A percentile compares a stretch with the other conserved stretches of the same genome.
Conservation (phyloP, 2,113 vertebrate genomes). For the Caretta caretta region DNA sequence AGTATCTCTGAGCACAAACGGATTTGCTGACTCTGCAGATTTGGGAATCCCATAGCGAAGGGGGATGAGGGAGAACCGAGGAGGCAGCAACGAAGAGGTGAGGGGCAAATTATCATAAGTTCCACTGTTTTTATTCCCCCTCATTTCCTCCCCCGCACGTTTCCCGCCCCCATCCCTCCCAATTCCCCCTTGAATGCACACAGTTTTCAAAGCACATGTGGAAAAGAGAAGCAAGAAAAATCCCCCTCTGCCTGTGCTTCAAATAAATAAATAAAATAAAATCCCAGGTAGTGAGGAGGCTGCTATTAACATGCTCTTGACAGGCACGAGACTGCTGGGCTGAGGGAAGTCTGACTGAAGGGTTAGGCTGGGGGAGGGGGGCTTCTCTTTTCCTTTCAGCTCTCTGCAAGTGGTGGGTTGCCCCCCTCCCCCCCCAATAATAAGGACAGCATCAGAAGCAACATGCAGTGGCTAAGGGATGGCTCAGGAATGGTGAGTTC, state of each 20-base stretch:
- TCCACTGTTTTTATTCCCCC: not conserved
- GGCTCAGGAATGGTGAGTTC: slow-evolving; percentile 84
- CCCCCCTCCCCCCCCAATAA: slow-evolving; percentile 32
- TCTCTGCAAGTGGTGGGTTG: slow-evolving; percentile 44
- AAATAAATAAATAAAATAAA: slow-evolving; percentile 44
- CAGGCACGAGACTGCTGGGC: slow-evolving; percentile 70
- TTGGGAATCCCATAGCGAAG: not conserved
- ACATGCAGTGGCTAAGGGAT: slow-evolving; percentile 85
- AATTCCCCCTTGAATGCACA: not conserved
- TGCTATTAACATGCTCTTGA: slow-evolving; percentile 56
- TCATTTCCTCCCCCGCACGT: not conserved
- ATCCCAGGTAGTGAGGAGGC: slow-evolving; percentile 64
- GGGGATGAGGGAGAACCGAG: not conserved
- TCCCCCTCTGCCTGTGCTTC: slow-evolving; percentile 42
- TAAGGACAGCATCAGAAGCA: slow-evolving; percentile 71
- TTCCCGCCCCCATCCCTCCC: not conserved
- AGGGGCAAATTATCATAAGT: not conserved
- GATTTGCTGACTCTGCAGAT: slow-evolving; percentile 40
- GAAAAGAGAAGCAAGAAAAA: not conserved
- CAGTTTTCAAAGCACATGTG: slow-evolving; percentile 30
- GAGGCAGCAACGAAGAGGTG: not conserved
- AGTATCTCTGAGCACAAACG: not conserved
- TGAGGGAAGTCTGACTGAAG: slow-evolving; percentile 62
- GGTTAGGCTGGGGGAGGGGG: slow-evolving; percentile 49
- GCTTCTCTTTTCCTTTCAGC: slow-evolving; percentile 38